Conservation (phyloP, 2,888 invertebrate genomes). For the Schrankia costaestrigalis region DNA sequence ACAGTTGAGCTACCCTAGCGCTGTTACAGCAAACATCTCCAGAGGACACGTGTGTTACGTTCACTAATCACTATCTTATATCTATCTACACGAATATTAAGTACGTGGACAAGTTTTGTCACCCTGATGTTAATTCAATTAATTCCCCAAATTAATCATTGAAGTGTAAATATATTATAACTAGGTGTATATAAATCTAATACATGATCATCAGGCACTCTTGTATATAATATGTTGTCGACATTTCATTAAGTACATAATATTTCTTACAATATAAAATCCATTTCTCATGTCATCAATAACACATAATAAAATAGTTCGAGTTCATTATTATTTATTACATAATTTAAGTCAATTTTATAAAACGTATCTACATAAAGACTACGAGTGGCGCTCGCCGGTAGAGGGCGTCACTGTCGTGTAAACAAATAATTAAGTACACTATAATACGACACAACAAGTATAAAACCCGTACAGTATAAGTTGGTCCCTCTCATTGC, state of each 20-base stretch:
- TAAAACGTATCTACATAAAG: constrained; percentile 28
- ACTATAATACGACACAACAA: constrained; percentile 11
- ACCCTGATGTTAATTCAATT: too few relatives aligned
- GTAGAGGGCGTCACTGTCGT: constrained; percentile 13
- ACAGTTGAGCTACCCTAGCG: too few relatives aligned
- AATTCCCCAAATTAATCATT: too few relatives aligned
- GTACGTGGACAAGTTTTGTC: constrained; percentile 11
- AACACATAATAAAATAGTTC: constrained; percentile 35
- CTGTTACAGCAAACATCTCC: too few relatives aligned
- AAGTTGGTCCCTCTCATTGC: too few relatives aligned
- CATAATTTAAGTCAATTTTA: constrained; percentile 35
- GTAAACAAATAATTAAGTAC: constrained; percentile 9
- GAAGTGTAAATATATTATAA: too few relatives aligned
- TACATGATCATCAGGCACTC: too few relatives aligned
- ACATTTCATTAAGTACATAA: too few relatives aligned
- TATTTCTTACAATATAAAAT: too few relatives aligned
- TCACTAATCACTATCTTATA: constrained; percentile 4
- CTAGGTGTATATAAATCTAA: too few relatives aligned
- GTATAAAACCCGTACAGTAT: constrained; percentile 15
- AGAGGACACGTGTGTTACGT: too few relatives aligned
- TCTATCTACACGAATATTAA: constrained; percentile 13
- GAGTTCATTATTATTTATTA: constrained; percentile 23
- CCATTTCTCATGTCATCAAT: constrained; percentile 13
- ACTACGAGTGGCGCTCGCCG: constrained; percentile 3
- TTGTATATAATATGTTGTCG: too few relatives aligned